phyloP scores from a whole-genome alignment of 2,888 invertebrate species.

The Dendrolimus pini region DNA sequence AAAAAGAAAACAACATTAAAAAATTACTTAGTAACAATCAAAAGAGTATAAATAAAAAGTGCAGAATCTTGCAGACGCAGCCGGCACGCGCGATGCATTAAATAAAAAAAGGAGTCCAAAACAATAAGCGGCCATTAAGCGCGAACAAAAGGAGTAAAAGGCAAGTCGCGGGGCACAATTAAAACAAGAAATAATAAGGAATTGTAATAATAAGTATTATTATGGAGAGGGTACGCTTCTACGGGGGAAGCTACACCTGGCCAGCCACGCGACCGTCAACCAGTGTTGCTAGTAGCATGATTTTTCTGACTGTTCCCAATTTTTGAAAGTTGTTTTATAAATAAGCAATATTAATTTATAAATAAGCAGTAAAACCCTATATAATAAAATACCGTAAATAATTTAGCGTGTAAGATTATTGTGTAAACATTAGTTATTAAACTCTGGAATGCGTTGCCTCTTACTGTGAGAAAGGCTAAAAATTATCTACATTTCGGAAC shows the following conservation, averaged over 20 bases:
- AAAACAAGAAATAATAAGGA: conserved; percentile 75
- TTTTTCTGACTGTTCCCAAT: not conserved
- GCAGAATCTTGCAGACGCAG: conserved; percentile 56
- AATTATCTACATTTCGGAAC: too few species aligned
- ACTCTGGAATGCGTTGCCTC: not conserved
- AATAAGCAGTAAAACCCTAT: too few species aligned
- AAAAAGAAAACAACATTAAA: conserved; percentile 13
- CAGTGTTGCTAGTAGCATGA: conserved; percentile 10
- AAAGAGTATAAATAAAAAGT: conserved; percentile 3
- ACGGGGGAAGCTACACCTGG: conserved; percentile 53
- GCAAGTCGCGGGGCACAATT: conserved; percentile 71
- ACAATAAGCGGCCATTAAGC: conserved; percentile 72
- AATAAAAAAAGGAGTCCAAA: conserved; percentile 44
- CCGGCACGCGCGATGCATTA: conserved; percentile 64
- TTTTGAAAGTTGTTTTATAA: too few species aligned
- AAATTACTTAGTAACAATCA: conserved; percentile 21
- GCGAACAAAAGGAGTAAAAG: conserved; percentile 72
- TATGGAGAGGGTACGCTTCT: conserved; percentile 35
- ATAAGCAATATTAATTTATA: too few species aligned
- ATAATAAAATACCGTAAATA: too few species aligned
- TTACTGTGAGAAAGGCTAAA: not conserved
- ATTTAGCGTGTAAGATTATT: too few species aligned
- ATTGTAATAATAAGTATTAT: conserved; percentile 73
- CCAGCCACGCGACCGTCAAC: conserved; percentile 40
- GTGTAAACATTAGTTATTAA: too few species aligned